Base-by-base conservation (phyloP, 2,113 vertebrate genomes). In the Tilapia sparmanii region DNA sequence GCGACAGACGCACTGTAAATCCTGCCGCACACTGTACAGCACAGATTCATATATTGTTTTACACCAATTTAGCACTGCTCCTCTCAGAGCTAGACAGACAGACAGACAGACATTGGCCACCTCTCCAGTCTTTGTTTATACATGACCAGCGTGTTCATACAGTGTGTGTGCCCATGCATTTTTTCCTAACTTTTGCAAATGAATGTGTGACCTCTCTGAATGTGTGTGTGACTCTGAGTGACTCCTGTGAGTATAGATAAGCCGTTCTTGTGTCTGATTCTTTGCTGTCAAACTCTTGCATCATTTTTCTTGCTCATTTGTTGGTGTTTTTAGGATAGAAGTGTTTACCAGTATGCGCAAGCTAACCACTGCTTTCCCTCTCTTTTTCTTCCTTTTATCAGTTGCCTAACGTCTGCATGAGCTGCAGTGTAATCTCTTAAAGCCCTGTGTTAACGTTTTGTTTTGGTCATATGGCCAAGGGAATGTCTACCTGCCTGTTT, bases 401-500 rank as follows among this genome's bases (percentile, higher is more conserved):
- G 89, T 95, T 91, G 78, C 85, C 87, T 90, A 92, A 90, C 18
- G 76, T 93, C 82, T 95, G 95, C 95, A 96, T 95, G 94, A 93
- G 86, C 92, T 91, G 85, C 87, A 88, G 42, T 87, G 54, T 90
- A 88, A 83, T 87, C 87, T 82, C 82, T 90, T 45, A 83, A 84
- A 82, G 22, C 73, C 83, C 85, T 88, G 13, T 85, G 57, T 89
- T 87, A 63, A 82, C 59, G 15, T 91, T 93, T 90, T 82, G 78
- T 90, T 94, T 93, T 82, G 86, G 89, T 90, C 86, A 82, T n/a
- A 84, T 7, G 87, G 94, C 92, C 89, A 86, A 85, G 88, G 50
- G 82, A 92, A 93, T 93, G 93, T 95, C 95, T 94, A 93, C 92
- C 94, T 95, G 93, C 94, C 94, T 95, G 94, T 93, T 95, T 93